Conservation (phyloP, 2,113 vertebrate species). For the Gorsachius goisagi region DNA sequence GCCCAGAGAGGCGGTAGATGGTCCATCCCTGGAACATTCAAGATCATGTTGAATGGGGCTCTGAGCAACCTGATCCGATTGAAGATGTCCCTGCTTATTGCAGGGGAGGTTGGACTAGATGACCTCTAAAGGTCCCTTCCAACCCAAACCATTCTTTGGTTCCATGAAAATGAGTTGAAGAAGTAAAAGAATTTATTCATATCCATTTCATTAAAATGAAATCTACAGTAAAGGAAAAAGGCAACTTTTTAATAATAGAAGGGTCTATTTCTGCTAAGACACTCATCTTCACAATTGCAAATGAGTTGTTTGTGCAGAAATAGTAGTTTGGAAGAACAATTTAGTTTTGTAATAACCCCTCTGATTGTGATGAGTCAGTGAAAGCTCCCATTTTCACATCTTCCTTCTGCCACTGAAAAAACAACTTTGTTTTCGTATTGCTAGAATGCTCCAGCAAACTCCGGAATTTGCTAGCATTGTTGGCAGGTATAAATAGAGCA, state of each 20-base stretch:
- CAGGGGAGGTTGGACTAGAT: too few relatives aligned
- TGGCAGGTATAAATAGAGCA: neutral
- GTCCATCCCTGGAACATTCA: too few relatives aligned
- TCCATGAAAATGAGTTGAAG: neutral
- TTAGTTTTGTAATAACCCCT: conserved; percentile 24
- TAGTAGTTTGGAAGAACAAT: conserved; percentile 33
- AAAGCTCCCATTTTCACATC: conserved; percentile 51
- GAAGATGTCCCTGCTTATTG: too few relatives aligned
- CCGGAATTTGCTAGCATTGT: neutral
- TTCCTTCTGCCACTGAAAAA: conserved; percentile 25
- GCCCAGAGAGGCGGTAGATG: too few relatives aligned
- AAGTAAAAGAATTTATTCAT: neutral
- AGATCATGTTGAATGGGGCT: too few relatives aligned
- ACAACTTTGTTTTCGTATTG: neutral
- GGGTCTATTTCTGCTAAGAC: neutral
- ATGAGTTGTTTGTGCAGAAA: conserved; percentile 52
- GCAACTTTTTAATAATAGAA: neutral
- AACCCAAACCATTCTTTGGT: too few relatives aligned
- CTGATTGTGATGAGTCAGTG: conserved; percentile 47
- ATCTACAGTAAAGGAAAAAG: neutral
- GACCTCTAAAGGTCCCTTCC: too few relatives aligned
- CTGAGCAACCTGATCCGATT: too few relatives aligned
- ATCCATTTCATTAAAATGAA: neutral
- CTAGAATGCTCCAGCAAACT: neutral
- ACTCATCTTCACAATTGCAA: neutral